These are phyloP conservation scores for Macropus fuliginosus DNA, from an alignment of 2,797 vertebrate genomes.

Conservation along the genomic window DNA sequence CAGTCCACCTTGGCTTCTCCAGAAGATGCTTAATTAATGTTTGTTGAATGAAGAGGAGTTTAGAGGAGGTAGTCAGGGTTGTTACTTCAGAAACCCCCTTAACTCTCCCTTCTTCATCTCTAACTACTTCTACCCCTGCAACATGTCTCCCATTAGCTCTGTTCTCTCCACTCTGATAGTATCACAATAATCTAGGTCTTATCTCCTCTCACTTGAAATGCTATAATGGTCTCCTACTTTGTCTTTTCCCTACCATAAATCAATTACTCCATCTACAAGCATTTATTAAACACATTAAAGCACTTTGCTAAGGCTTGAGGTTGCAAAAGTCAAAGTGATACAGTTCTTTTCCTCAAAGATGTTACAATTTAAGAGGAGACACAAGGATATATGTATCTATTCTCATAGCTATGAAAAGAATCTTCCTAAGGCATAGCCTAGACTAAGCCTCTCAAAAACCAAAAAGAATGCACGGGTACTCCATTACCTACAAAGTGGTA, in stretches of 20 bases:
- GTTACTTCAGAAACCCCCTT: background rate
- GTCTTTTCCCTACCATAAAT: background rate
- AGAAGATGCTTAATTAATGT: background rate
- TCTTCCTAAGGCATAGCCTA: background rate
- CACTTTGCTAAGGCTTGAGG: background rate
- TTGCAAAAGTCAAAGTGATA: background rate
- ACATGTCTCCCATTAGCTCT: background rate
- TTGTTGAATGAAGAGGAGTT: background rate
- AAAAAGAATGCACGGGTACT: background rate
- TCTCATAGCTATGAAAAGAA: background rate
- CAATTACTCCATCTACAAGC: background rate
- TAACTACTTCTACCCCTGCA: background rate
- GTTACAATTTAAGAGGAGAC: background rate
- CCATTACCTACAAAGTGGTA: background rate
- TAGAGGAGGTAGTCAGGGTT: background rate
- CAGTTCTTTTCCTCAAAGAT: background rate
- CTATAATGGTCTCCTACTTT: background rate
- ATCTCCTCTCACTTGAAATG: background rate
- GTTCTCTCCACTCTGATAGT: background rate
- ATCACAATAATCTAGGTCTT: background rate
- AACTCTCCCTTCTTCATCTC: background rate
- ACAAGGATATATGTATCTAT: background rate
- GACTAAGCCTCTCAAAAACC: background rate
- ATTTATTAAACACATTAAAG: background rate
- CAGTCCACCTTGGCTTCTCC: background rate